A percentile compares a stretch with the other conserved stretches of the same genome.
These are phyloP conservation scores for Drosophila quinaria DNA, from an alignment of 2,888 invertebrate genomes.

Conservation along the genomic window DNA sequence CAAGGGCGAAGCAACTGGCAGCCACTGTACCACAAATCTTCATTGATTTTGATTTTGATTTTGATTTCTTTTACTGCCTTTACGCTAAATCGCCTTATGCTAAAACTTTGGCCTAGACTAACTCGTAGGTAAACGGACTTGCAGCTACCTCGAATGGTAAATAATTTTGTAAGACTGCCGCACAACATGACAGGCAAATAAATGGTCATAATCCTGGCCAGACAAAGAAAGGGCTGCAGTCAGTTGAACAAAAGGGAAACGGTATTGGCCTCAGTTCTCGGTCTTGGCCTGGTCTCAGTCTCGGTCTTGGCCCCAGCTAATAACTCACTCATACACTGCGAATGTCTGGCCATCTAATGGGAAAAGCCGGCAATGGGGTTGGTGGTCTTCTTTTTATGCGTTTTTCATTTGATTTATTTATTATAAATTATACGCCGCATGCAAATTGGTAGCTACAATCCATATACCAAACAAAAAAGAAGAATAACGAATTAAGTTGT, in stretches of 20 bases:
- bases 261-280: constrained; percentile 7
- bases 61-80: constrained; percentile 66
- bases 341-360: constrained; percentile 45
- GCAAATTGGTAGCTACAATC: constrained; percentile 64
- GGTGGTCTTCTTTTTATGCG: constrained; percentile 63
- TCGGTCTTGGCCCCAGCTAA: constrained; percentile 38
- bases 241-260: constrained; percentile 41
- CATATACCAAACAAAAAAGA: background rate
- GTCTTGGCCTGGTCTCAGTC: constrained; percentile 10
- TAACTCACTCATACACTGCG: constrained; percentile 56
- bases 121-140: constrained; percentile 22
- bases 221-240: constrained; percentile 69
- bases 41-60: constrained; percentile 58
- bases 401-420: constrained; percentile 78
- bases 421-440: constrained; percentile 73
- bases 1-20: constrained; percentile 31
- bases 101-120: constrained; percentile 47
- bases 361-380: constrained; percentile 32
- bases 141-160: constrained; percentile 38
- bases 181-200: constrained; percentile 71
- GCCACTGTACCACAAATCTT: constrained; percentile 65
- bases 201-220: constrained; percentile 78
- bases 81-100: constrained; percentile 72
- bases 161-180: constrained; percentile 57
- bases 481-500: constrained; percentile 71